phyloP scores from a whole-genome alignment of 1,140 invertebrate genomes.

The Drosophila trapezifrons region DNA sequence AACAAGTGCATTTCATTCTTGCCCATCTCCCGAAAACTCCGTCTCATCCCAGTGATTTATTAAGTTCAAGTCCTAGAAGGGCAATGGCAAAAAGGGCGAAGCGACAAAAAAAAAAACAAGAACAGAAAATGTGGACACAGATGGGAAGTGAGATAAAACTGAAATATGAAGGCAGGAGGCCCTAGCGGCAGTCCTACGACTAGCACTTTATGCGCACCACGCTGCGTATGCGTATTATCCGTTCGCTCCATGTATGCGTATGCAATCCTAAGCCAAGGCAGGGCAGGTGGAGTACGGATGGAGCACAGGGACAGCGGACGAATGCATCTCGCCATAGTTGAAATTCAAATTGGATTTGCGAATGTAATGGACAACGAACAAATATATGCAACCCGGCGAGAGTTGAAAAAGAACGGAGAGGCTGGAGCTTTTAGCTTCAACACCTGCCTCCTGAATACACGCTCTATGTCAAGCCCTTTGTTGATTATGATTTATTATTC shows the following conservation, averaged over 20 bases:
- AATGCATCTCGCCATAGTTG: constrained; percentile 35
- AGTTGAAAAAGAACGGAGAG: constrained; percentile 1
- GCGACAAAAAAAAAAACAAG: background rate
- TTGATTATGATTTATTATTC: constrained; percentile 45
- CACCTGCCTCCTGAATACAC: constrained; percentile 9
- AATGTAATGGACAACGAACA: constrained; percentile 27
- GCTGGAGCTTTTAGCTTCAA: constrained; percentile 11
- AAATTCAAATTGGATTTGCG: constrained; percentile 66
- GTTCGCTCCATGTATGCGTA: constrained; percentile 13
- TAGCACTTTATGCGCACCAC: constrained; percentile 38
- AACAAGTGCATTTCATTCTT: constrained; percentile 48
- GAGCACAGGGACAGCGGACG: background rate
- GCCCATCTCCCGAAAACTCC: constrained; percentile 17
- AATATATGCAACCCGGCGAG: constrained; percentile 14
- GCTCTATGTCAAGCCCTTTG: background rate
- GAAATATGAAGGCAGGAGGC: constrained; percentile 44
- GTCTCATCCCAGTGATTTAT: constrained; percentile 57
- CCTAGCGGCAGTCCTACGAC: background rate
- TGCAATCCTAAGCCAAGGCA: constrained; percentile 53
- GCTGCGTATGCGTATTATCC: constrained; percentile 56
- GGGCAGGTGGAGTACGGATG: background rate
- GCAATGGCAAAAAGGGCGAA: constrained; percentile 1
- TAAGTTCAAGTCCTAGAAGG: constrained; percentile 41
- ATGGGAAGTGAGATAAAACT: constrained; percentile 30
- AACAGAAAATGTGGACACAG: background rate